Evolutionary conservation across 2,113 vertebrate species (phyloP), one percentile per base, ranked within the genome.

Genomic region (Menura novaehollandiae): DNA sequence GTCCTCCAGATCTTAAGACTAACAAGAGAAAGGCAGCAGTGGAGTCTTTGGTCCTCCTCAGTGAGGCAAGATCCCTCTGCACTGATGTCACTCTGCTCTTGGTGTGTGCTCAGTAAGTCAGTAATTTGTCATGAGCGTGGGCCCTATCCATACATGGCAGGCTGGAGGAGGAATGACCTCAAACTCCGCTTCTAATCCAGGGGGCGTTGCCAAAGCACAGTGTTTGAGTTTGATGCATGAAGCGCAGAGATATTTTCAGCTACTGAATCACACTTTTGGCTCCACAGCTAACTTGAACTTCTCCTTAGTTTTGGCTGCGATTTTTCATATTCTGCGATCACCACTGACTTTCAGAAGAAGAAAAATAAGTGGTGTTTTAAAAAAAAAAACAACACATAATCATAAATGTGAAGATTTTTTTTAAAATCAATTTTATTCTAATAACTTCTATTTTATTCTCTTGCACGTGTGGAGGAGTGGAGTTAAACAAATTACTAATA

Each of bases 211-310:
- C 97, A 95, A 96, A 97, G 95, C 96, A 88, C 96, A 96, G 91
- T 85, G 97, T 93, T 97, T 97, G 93, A 97, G 96, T 97, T 97
- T 97, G 96, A 68, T 97, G 96, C 90, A 92, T 96, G 96, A 97
- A 97, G 93, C 1, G 55, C 33, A 86, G 91, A 96, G 91, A 94
- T 98, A 97, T 98, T 97, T 97, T 97, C 95, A 97, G 97, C 95
- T 92, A 96, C 92, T 97, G 97, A 97, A 97, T 98, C 96, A 98
- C 93, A 75, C 19, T 88, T 85, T 64, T 94, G 92, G 97, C 96
- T 97, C 81, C 88, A 71, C 69, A 81, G 76, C 73, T 83, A 92
- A 66, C 73, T 85, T 88, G 84, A 97, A 93, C 41, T 63, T 91
- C 88, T 95, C 66, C 53, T 92, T 88, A 82, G 68, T 91, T 93